Evolutionary conservation across 2,113 vertebrate genomes (phyloP).

Genomic region (Aptenodytes forsteri): DNA sequence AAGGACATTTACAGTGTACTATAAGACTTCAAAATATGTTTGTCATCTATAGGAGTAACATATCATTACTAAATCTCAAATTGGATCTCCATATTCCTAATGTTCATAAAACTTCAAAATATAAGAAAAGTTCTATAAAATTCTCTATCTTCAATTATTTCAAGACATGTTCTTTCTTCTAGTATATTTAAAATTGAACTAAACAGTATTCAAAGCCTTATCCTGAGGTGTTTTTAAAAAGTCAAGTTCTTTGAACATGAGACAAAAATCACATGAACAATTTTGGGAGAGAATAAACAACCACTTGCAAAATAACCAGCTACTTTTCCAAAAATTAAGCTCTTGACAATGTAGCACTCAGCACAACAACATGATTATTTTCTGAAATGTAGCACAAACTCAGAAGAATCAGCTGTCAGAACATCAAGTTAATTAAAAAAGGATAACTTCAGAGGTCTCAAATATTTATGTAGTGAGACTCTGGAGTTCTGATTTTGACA

Average conservation of each 20-base stretch:
- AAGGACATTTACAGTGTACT: neutral
- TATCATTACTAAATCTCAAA: neutral
- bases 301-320: neutral
- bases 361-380: neutral
- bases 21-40: neutral
- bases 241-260: neutral
- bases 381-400: neutral
- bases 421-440: neutral
- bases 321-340: neutral
- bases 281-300: neutral
- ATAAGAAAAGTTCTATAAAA: neutral
- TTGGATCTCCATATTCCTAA: neutral
- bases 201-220: neutral
- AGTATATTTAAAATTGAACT: neutral
- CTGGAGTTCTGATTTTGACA: neutral
- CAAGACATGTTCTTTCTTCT: neutral
- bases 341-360: neutral
- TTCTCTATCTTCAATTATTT: neutral
- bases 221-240: neutral
- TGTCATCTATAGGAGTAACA: neutral
- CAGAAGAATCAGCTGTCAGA: neutral
- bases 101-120: neutral
- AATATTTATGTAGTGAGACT: neutral
- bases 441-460: neutral
- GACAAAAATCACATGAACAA: neutral